Conservation (phyloP, 1,140 invertebrate genomes). For the Drosophila yakuba region DNA sequence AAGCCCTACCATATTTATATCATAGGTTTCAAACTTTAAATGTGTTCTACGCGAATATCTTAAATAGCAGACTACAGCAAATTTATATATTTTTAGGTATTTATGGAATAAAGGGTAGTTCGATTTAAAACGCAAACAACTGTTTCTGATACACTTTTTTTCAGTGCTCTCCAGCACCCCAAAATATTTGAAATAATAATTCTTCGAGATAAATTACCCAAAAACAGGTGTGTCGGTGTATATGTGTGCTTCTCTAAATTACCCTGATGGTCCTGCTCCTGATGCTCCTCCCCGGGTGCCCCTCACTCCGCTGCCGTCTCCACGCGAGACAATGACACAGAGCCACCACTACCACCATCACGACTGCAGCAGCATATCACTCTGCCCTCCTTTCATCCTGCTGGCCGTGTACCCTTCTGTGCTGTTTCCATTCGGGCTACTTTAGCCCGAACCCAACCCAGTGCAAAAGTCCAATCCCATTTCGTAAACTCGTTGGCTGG, state of each 20-base stretch:
- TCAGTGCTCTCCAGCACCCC: slow-evolving; percentile 34
- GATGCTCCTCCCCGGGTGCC: slow-evolving; percentile 14
- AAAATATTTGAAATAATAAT: slow-evolving; percentile 85
- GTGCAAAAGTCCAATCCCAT: slow-evolving; percentile 13
- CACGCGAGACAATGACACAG: slow-evolving; percentile 77
- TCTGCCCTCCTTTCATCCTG: slow-evolving; percentile 13
- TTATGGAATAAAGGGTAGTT: too few relatives aligned
- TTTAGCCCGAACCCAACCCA: slow-evolving; percentile 10
- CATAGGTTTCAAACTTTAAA: not conserved
- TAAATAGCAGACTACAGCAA: not conserved
- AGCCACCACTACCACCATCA: slow-evolving; percentile 65
- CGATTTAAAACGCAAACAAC: not conserved
- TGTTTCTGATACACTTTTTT: slow-evolving; percentile 2
- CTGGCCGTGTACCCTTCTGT: not conserved
- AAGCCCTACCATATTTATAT: too few relatives aligned
- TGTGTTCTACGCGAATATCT: not conserved
- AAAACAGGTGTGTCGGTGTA: slow-evolving; percentile 79
- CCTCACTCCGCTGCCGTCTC: slow-evolving; percentile 18
- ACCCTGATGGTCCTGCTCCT: slow-evolving; percentile 55
- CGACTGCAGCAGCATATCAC: slow-evolving; percentile 40
- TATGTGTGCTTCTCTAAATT: slow-evolving; percentile 73
- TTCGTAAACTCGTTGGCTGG: slow-evolving; percentile 44
- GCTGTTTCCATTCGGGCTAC: slow-evolving; percentile 35
- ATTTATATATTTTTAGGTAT: too few relatives aligned
- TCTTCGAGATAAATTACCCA: slow-evolving; percentile 85